Base-by-base conservation (phyloP, 2,888 invertebrate genomes). In the Acheta domesticus region DNA sequence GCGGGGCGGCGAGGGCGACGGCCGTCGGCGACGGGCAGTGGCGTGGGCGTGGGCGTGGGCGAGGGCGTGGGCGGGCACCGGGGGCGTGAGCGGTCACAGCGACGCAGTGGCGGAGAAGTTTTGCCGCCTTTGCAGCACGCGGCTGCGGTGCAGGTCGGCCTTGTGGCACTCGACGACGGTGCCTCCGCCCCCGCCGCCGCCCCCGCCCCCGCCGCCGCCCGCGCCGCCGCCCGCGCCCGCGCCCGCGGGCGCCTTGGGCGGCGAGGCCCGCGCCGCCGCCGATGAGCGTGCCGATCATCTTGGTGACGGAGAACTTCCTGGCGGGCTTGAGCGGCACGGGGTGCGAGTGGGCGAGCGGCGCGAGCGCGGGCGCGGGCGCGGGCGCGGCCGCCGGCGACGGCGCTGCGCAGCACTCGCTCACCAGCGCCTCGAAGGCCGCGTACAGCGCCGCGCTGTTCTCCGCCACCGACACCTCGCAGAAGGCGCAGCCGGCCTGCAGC, bases 401-500 rank as follows among this genome's bases (percentile, higher is more conserved):
- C 84, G 81, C 84, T 23, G 81, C 78, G 75, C 92, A 90, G 81
- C 92, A 92, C 85, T 93, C 93, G 81, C 90, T 90, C 49, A 94
- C 88, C 48, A 93, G 87, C 76, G 90, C 88, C 85, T 93, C 93
- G 84, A 94, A 93, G 80, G 93, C 92, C 77, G 92, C 90, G 86
- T 93, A 93, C 76, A 94, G 90, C 83, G 92, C 91, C 20, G 92
- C 90, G 48, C 92, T 92, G 87, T 94, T 94, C 86, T 94, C 94
- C 0, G 94, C 94, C 12, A 94, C 94, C 36, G 93, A 93, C n/a
- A 94, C 92, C 87, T 94, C 94, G 87, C 92, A 91, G 87, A 94
- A 94, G 78, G 92, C 92, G 82, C 93, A 92, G 23, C 92, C 91
- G 85, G 91, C 89, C 80, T 92, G 90, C 74, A 91, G 89, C 75